phyloP scores from a whole-genome alignment of 2,888 invertebrate genomes.

The Melanostoma mellinum region DNA sequence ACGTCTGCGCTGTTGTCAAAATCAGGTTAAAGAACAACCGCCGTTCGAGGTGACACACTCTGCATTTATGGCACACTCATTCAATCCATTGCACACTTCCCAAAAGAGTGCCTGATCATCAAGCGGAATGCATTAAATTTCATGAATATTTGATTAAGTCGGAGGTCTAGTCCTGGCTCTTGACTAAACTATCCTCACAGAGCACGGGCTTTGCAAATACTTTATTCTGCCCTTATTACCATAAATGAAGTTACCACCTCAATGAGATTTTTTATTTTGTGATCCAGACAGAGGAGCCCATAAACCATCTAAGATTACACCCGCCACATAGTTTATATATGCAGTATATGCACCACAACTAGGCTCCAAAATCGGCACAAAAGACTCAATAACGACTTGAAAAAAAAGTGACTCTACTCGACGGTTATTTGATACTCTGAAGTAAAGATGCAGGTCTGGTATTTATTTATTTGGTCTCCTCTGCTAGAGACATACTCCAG shows the following conservation, averaged over 20 bases:
- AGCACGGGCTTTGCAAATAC: constrained; percentile 34
- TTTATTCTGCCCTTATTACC: constrained; percentile 50
- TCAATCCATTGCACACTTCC: constrained; percentile 2
- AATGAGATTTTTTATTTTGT: constrained; percentile 12
- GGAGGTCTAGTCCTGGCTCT: constrained; percentile 17
- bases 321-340: constrained; percentile 23
- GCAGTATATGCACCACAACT: constrained; percentile 43
- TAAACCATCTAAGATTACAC: constrained; percentile 67
- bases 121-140: constrained; percentile 63
- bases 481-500: background rate
- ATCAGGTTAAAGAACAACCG: constrained; percentile 23
- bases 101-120: background rate
- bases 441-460: constrained; percentile 13
- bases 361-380: constrained; percentile 56
- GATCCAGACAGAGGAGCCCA: constrained; percentile 49
- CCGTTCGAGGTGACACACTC: constrained; percentile 41
- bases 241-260: constrained; percentile 71
- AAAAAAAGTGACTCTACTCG: background rate
- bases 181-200: constrained; percentile 52
- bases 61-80: constrained; percentile 18
- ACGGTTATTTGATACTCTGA: constrained; percentile 60
- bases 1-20: constrained; percentile 38
- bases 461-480: background rate
- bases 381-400: constrained; percentile 55
- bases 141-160: constrained; percentile 69